Evolutionary conservation across 2,888 invertebrate genomes (phyloP).

Genomic region (Sicus ferrugineus): DNA sequence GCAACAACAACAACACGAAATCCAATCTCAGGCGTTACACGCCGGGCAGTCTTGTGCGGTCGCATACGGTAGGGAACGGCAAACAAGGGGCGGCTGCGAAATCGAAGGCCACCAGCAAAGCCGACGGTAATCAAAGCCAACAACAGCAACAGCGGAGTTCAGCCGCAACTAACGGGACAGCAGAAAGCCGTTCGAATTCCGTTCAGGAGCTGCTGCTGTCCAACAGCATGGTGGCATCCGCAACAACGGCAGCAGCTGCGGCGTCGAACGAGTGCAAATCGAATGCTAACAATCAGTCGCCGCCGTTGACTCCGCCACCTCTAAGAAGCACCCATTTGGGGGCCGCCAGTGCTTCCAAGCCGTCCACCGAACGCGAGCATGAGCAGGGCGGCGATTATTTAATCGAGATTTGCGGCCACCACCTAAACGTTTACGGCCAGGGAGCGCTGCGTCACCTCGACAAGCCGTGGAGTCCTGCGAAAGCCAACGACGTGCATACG

Average conservation of each 20-base stretch:
- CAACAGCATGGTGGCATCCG: constrained; percentile 35
- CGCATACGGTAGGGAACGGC: constrained; percentile 55
- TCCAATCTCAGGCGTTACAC: constrained; percentile 57
- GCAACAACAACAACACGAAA: constrained; percentile 27
- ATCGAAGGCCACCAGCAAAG: constrained; percentile 32
- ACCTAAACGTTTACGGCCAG: constrained; percentile 85
- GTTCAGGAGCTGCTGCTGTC: too few relatives aligned
- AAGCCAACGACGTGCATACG: constrained; percentile 79
- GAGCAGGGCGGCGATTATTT: constrained; percentile 81
- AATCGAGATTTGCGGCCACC: constrained; percentile 84
- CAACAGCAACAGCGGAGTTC: constrained; percentile 34
- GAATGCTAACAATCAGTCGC: constrained; percentile 40
- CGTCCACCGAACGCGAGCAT: constrained; percentile 60
- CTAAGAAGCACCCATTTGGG: constrained; percentile 30
- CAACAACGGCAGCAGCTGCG: constrained; percentile 44
- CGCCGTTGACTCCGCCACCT: constrained; percentile 32
- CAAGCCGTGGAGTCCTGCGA: constrained; percentile 80
- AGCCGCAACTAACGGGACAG: constrained; percentile 39
- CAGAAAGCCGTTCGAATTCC: constrained; percentile 24
- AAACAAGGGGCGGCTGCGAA: constrained; percentile 43
- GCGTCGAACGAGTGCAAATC: constrained; percentile 27
- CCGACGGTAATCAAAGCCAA: constrained; percentile 36
- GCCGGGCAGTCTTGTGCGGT: constrained; percentile 59
- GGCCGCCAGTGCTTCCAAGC: constrained; percentile 42
- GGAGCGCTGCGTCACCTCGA: constrained; percentile 86